Conservation (phyloP, 2,113 vertebrate genomes). For the Lethenteron camtschaticum region DNA sequence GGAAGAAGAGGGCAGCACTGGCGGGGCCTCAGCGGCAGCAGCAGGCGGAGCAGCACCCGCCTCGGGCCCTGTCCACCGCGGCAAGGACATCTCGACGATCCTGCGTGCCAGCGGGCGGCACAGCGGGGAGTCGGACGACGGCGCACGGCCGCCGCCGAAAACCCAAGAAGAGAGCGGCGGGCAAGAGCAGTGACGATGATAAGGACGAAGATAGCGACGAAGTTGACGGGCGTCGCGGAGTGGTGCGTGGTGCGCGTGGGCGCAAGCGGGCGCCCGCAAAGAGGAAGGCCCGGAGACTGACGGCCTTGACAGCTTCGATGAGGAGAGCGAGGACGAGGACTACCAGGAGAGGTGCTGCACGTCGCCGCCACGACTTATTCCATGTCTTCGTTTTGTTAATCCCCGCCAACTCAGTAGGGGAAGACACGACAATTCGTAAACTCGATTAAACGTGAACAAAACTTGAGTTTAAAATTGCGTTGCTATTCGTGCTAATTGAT, state of each 20-base stretch:
- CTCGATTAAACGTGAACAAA: too few species aligned
- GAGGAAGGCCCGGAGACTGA: neutral
- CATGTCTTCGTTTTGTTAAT: too few species aligned
- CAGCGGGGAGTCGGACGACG: neutral
- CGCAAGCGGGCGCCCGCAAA: slow-evolving; percentile 1
- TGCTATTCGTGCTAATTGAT: too few species aligned
- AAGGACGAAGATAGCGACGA: neutral
- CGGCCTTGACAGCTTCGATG: slow-evolving; percentile 4
- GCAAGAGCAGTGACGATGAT: neutral
- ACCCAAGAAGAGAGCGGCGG: neutral
- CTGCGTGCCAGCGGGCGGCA: slow-evolving; percentile 2
- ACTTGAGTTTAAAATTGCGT: too few species aligned
- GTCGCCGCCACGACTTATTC: too few species aligned
- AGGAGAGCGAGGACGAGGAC: neutral
- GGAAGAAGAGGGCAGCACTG: neutral
- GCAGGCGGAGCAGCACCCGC: neutral
- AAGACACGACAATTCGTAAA: too few species aligned
- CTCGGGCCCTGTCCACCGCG: neutral
- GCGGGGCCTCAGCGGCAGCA: neutral
- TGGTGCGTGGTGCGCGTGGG: neutral
- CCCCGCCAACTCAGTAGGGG: too few species aligned
- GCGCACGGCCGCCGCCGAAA: neutral
- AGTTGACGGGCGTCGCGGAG: too few species aligned
- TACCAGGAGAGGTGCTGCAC: neutral
- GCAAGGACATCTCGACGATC: slow-evolving; percentile 3